phyloP scores from a whole-genome alignment of 2,113 vertebrate species.

The Corythornis cristatus region DNA sequence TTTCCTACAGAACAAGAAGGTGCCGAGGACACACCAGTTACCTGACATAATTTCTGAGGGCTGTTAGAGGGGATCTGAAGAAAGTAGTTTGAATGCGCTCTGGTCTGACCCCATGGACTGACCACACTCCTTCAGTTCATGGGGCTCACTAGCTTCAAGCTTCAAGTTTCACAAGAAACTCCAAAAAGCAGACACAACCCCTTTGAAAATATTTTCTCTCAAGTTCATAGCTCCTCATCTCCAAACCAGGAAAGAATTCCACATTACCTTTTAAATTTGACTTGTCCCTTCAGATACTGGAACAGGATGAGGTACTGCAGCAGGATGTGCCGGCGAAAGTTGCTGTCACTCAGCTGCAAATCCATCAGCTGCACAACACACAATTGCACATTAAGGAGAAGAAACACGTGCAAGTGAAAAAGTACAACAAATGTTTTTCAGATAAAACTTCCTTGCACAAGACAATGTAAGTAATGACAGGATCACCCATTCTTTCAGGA shows the following conservation, averaged over 20 bases:
- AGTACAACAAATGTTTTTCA: neutral
- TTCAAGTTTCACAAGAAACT: neutral
- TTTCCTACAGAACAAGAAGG: neutral
- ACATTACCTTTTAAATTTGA: slow-evolving; percentile 97
- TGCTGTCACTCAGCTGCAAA: slow-evolving; percentile 96
- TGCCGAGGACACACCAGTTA: neutral
- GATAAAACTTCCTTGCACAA: neutral
- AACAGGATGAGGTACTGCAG: slow-evolving; percentile 98
- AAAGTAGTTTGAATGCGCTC: neutral
- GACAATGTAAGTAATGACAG: neutral
- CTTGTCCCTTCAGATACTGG: slow-evolving; percentile 96
- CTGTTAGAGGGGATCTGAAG: neutral
- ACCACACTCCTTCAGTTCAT: neutral
- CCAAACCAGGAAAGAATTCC: neutral
- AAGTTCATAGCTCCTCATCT: neutral
- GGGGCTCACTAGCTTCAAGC: neutral
- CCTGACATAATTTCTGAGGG: neutral
- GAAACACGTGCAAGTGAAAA: neutral
- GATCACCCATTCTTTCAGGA: neutral
- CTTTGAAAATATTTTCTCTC: neutral
- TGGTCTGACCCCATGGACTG: neutral
- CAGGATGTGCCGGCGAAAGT: slow-evolving; percentile 95
- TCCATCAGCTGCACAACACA: slow-evolving; percentile 89
- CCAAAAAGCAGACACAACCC: neutral
- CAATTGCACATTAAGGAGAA: neutral